Evolutionary conservation across 2,888 invertebrate genomes (phyloP).

Genomic region (Creontiades dilutus): DNA sequence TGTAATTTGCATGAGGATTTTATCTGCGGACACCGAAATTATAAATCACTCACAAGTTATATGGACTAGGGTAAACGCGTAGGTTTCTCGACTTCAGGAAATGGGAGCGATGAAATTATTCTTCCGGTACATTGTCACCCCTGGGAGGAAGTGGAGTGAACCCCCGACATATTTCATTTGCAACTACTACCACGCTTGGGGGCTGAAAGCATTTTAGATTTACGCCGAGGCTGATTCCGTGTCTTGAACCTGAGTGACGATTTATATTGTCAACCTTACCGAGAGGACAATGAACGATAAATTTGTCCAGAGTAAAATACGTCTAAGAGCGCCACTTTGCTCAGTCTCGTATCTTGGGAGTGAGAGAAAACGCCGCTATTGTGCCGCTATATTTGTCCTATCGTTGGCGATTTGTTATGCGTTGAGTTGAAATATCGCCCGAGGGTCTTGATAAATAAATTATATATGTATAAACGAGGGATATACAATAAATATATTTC

Average conservation of each 20-base stretch:
- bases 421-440: not conserved
- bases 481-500: not conserved
- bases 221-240: not conserved
- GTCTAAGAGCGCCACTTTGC: not conserved
- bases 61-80: not conserved
- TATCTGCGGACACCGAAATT: too few relatives aligned
- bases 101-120: not conserved
- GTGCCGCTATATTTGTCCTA: not conserved
- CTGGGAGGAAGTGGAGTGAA: not conserved
- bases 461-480: not conserved
- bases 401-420: not conserved
- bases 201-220: not conserved
- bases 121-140: not conserved
- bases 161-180: not conserved
- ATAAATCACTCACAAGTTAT: too few relatives aligned
- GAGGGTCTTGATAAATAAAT: not conserved
- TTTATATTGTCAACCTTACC: not conserved
- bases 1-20: too few relatives aligned
- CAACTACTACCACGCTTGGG: not conserved
- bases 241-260: not conserved
- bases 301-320: constrained; percentile 8
- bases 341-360: not conserved
- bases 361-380: not conserved
- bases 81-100: not conserved
- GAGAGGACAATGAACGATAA: constrained; percentile 16